Evolutionary conservation across 2,888 invertebrate genomes (phyloP), one percentile per base, ranked within the genome.

Genomic region (Drosophila monieri): DNA sequence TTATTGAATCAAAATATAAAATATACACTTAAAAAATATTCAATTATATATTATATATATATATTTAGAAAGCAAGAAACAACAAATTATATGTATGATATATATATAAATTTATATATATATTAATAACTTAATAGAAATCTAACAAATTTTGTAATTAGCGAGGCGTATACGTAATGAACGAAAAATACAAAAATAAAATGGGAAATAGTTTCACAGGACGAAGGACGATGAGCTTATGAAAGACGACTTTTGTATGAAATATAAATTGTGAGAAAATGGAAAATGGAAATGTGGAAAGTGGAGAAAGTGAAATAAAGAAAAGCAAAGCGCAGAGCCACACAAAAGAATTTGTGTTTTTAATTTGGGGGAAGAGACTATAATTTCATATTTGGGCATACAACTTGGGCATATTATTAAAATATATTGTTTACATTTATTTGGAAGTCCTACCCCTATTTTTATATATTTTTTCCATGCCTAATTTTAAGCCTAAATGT

Each of bases 21-120:
- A 41, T 61, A 66, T 59, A 77, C 59, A 76, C 51, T 46, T 52
- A 64, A 51, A 52, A 35, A 62, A 44, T 73, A 35, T 62, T 66
- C 65, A 59, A 46, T 44, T 49, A 56, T 52, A 61, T 44, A 56
- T 15, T 35, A 57, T 32, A 59, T 14, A 30, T 35, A 53, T 49
- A 51, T 46, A 59, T 54, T 43, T 35, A 60, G 23, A 48, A 43
- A 10, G 9, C 15, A 23, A 23, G 44, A 52, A 44, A 15, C 23
- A 41, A 54, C 58, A 59, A 59, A 51, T 52, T 27, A 18, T 15
- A 39, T 52, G 47, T 58, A 49, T n/a, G 6, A 35, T 35, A 35
- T 35, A 35, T 35, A 35, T 35, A 35, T 35, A 35, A n/a, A 54
- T 21, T 10, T 48, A 39, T 9, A 55, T 60, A 60, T 55, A 59